Evolutionary conservation across 2,113 vertebrate genomes (phyloP).

Genomic region (Lontra canadensis): DNA sequence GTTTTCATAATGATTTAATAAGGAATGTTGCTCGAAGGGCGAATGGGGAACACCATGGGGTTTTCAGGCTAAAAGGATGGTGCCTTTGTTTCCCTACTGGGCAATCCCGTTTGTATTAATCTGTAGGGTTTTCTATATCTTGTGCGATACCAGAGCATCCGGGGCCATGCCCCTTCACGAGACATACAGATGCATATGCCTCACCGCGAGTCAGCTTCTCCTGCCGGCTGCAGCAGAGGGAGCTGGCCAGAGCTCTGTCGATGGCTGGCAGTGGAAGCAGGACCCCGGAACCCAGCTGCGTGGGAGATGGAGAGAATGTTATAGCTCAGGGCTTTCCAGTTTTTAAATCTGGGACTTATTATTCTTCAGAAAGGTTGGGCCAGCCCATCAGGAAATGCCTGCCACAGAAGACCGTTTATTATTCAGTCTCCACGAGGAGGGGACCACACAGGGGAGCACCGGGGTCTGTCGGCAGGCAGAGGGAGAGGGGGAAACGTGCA

Average conservation of each 20-base stretch:
- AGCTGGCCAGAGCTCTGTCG: fast-evolving
- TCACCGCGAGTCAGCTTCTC: too few species aligned
- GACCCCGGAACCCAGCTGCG: background rate
- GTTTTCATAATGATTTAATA: background rate
- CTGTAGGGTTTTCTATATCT: background rate
- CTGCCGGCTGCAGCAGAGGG: background rate
- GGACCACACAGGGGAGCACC: background rate
- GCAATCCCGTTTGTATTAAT: fast-evolving
- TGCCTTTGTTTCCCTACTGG: too few species aligned
- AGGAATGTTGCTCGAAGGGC: background rate
- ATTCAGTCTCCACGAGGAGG: background rate
- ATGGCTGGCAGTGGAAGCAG: fast-evolving
- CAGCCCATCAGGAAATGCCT: background rate
- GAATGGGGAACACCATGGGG: fast-evolving
- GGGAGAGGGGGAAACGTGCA: fast-evolving
- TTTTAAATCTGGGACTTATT: background rate
- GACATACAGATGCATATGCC: fast-evolving
- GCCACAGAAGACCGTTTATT: background rate
- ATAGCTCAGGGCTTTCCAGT: background rate
- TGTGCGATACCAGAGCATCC: fast-evolving
- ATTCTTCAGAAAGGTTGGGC: background rate
- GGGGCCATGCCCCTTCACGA: fast-evolving
- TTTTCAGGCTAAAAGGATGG: fast-evolving
- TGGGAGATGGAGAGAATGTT: fast-evolving
- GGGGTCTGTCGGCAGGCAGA: background rate